Conservation (phyloP, 2,797 vertebrate genomes). For the Helarctos malayanus region DNA sequence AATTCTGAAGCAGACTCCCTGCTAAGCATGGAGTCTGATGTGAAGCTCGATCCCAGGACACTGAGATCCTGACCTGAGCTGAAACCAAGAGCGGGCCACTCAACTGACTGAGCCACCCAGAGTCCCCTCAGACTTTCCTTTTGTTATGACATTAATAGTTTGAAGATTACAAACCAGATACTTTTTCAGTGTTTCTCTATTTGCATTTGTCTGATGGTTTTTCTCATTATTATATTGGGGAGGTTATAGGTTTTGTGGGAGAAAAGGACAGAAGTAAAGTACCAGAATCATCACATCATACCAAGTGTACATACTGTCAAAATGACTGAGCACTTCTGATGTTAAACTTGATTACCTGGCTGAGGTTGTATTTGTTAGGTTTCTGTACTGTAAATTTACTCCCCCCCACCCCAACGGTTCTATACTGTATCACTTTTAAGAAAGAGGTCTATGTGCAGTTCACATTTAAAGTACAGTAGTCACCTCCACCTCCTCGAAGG, state of each 20-base stretch:
- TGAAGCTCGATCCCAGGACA: not conserved
- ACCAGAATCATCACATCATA: not conserved
- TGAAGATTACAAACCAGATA: not conserved
- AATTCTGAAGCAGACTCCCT: not conserved
- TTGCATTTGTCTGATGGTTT: not conserved
- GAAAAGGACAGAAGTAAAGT: not conserved
- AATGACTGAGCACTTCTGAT: not conserved
- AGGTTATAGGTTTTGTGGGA: not conserved
- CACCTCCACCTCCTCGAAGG: not conserved
- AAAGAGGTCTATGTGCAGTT: not conserved
- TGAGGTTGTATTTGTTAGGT: not conserved
- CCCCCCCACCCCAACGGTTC: not conserved
- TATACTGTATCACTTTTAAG: not conserved
- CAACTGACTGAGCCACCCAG: not conserved
- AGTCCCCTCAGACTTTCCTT: not conserved
- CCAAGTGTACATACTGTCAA: not conserved
- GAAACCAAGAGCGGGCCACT: not conserved
- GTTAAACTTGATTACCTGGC: not conserved
- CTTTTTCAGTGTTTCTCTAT: not conserved
- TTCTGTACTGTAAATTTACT: not conserved
- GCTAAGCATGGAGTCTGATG: not conserved
- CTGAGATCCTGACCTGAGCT: not conserved
- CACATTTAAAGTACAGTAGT: not conserved
- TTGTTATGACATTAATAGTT: not conserved
- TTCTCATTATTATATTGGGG: not conserved